A percentile compares a stretch with the other conserved stretches of the same genome.
These are phyloP conservation scores for Melanotaenia parkinsoni DNA, from an alignment of 2,797 vertebrate species.

Conservation along the genomic window DNA sequence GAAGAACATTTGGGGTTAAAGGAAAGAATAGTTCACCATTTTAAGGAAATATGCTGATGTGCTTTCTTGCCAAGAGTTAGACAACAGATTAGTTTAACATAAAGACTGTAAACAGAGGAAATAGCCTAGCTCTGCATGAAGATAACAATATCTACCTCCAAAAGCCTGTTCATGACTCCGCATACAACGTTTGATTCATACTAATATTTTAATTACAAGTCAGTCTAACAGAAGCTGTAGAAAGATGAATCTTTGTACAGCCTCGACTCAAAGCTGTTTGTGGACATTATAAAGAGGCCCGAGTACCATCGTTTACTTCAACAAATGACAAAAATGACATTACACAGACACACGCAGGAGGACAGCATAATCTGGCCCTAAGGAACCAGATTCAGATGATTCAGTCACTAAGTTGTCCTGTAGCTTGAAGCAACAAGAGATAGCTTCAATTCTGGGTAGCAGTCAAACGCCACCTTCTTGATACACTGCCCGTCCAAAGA, in stretches of 20 bases:
- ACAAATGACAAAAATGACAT: not conserved
- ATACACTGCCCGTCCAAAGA: too few species aligned
- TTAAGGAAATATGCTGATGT: conserved; percentile 10
- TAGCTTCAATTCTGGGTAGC: not conserved
- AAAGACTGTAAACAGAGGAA: not conserved
- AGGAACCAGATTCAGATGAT: not conserved
- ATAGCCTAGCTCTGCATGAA: not conserved
- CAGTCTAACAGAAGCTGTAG: too few species aligned
- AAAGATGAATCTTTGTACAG: too few species aligned
- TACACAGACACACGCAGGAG: not conserved
- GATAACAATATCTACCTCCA: not conserved
- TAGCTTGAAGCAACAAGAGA: not conserved
- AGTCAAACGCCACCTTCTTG: too few species aligned
- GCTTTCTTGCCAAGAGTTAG: not conserved
- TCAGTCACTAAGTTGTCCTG: not conserved
- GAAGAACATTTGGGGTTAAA: not conserved
- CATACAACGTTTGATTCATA: not conserved
- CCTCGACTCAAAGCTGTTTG: too few species aligned
- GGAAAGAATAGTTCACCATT: conserved; percentile 41
- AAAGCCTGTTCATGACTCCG: not conserved
- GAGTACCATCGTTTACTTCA: not conserved
- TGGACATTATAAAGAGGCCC: not conserved
- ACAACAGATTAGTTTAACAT: conserved; percentile 26
- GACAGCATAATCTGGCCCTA: not conserved
- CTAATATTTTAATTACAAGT: not conserved